A percentile compares a stretch with the other conserved stretches of the same genome.
Evolutionary conservation across 2,888 invertebrate genomes (phyloP).

Genomic region (Pollenia amentaria): DNA sequence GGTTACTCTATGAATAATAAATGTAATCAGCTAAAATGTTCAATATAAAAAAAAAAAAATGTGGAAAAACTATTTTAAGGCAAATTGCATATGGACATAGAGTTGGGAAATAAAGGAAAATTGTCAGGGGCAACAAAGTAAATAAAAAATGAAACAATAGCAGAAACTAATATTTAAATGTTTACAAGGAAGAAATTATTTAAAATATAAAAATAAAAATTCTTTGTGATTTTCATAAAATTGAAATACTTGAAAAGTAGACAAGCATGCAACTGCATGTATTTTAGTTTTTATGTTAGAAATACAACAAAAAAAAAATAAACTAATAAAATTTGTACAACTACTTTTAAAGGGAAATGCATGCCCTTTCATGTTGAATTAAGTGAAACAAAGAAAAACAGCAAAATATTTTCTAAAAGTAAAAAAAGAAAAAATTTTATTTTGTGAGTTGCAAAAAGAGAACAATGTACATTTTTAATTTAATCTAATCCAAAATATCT

Average conservation of each 20-base stretch:
- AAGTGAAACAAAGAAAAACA: no score
- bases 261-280: slow-evolving; percentile 36
- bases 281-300: background rate
- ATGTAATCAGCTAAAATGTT: slow-evolving; percentile 43
- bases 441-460: no score
- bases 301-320: background rate
- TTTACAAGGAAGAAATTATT: background rate
- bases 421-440: no score
- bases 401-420: no score
- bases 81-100: background rate
- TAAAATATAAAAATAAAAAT: background rate
- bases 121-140: background rate
- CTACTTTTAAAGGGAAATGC: no score
- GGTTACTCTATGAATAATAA: slow-evolving; percentile 55
- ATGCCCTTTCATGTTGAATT: no score
- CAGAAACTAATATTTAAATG: slow-evolving; percentile 1
- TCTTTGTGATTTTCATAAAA: background rate
- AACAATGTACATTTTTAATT: no score
- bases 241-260: background rate
- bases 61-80: no score
- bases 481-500: no score
- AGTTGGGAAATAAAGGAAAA: background rate
- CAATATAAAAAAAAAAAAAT: background rate
- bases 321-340: background rate
- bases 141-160: background rate